Percentiles rank a stretch among this genome's conserved stretches.
phyloP scores from a whole-genome alignment of 2,113 vertebrate genomes.

The Hemibagrus wyckioides region DNA sequence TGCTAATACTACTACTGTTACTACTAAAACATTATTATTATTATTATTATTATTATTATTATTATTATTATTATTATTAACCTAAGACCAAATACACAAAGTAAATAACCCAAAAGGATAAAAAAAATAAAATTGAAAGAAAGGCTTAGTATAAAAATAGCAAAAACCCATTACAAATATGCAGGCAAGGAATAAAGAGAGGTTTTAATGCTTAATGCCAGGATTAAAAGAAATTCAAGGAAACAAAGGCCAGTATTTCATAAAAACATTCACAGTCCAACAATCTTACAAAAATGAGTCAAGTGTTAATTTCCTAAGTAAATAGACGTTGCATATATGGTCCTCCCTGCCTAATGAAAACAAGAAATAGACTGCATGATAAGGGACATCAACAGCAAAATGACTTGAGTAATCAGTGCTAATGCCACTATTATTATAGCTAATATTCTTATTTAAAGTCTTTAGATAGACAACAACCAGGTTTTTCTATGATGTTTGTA shows the following conservation, averaged over 20 bases:
- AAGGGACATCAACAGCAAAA: constrained; percentile 39
- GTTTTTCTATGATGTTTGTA: constrained; percentile 19
- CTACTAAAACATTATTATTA: neutral
- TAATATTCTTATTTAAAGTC: neutral
- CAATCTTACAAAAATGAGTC: neutral
- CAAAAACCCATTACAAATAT: neutral
- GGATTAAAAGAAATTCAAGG: neutral
- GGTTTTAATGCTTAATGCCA: neutral
- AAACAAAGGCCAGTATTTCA: neutral
- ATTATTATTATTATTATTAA: neutral
- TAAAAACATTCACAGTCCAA: neutral
- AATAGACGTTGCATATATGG: constrained; percentile 7
- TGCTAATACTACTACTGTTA: neutral
- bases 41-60: neutral
- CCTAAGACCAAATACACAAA: neutral
- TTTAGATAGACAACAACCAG: neutral
- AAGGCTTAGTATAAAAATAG: neutral
- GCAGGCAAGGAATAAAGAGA: neutral
- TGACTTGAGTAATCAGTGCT: neutral
- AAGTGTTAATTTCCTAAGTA: neutral
- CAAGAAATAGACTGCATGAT: constrained; percentile 28
- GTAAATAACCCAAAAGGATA: neutral
- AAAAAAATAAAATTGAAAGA: neutral
- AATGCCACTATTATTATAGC: neutral
- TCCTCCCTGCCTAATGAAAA: constrained; percentile 36